Evolutionary conservation across 2,113 vertebrate species (phyloP).

Genomic region (Pipra filicauda): DNA sequence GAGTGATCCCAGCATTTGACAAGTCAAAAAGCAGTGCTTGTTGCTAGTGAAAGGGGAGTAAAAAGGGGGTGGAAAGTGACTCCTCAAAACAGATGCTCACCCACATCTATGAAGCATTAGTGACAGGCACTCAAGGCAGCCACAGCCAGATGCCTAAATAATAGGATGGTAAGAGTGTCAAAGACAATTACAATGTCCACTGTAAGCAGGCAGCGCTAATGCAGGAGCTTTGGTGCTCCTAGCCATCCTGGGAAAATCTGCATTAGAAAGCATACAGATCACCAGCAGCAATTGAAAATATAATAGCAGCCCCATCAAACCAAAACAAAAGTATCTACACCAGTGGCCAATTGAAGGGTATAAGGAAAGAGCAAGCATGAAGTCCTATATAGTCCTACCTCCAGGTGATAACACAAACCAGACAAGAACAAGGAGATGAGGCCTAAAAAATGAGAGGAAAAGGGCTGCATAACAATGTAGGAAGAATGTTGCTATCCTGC

Average conservation of each 20-base stretch:
- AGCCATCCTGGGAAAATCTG: not conserved
- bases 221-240: not conserved
- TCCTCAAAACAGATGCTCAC: not conserved
- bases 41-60: not conserved
- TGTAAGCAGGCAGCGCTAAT: not conserved
- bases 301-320: not conserved
- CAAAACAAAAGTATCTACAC: not conserved
- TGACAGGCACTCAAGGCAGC: not conserved
- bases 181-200: not conserved
- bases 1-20: not conserved
- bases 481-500: slow-evolving; percentile 6
- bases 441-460: not conserved
- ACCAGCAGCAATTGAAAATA: not conserved
- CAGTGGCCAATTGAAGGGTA: not conserved
- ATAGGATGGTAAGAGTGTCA: not conserved
- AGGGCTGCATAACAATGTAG: not conserved
- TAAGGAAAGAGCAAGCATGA: not conserved
- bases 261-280: not conserved
- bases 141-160: not conserved
- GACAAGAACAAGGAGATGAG: not conserved
- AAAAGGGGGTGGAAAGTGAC: not conserved
- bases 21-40: not conserved
- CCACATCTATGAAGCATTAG: not conserved
- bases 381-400: not conserved
- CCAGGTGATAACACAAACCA: not conserved